These are phyloP conservation scores for Calephelis nemesis DNA, from an alignment of 1,140 invertebrate genomes.

Conservation along the genomic window DNA sequence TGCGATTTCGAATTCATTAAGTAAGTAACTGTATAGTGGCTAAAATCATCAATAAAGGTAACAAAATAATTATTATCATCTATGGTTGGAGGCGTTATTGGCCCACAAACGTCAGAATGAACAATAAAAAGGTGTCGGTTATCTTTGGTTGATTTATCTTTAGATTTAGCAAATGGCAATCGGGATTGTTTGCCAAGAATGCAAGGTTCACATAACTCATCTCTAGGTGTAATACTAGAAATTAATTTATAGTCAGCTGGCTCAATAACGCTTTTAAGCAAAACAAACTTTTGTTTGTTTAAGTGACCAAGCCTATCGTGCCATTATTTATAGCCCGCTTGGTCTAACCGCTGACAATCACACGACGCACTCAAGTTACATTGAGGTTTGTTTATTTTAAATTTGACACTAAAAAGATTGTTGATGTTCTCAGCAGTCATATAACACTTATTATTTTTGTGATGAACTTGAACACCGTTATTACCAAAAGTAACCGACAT, in stretches of 20 bases:
- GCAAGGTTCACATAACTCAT: constrained; percentile 67
- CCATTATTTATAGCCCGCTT: constrained; percentile 46
- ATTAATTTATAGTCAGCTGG: constrained; percentile 45
- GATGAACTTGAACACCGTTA: too few relatives aligned
- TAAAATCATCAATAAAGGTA: constrained; percentile 51
- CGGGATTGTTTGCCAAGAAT: constrained; percentile 68
- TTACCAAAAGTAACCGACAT: too few relatives aligned
- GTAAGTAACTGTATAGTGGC: constrained; percentile 53
- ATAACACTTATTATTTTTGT: too few relatives aligned
- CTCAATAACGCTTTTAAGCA: constrained; percentile 50
- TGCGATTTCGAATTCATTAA: constrained; percentile 54
- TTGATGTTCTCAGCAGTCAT: too few relatives aligned
- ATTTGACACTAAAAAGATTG: too few relatives aligned
- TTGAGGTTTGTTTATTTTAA: too few relatives aligned
- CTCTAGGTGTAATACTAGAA: constrained; percentile 34
- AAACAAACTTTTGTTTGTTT: constrained; percentile 48
- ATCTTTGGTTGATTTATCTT: constrained; percentile 48
- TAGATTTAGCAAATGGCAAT: constrained; percentile 55
- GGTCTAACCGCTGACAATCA: too few relatives aligned
- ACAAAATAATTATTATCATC: constrained; percentile 61
- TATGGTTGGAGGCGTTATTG: constrained; percentile 54
- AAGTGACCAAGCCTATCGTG: constrained; percentile 58
- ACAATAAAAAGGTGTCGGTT: constrained; percentile 59
- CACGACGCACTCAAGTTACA: too few relatives aligned
- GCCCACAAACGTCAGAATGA: constrained; percentile 70